Evolutionary conservation across 2,888 invertebrate genomes (phyloP), one percentile per base, ranked within the genome.

Genomic region (Charanyca ferruginea): DNA sequence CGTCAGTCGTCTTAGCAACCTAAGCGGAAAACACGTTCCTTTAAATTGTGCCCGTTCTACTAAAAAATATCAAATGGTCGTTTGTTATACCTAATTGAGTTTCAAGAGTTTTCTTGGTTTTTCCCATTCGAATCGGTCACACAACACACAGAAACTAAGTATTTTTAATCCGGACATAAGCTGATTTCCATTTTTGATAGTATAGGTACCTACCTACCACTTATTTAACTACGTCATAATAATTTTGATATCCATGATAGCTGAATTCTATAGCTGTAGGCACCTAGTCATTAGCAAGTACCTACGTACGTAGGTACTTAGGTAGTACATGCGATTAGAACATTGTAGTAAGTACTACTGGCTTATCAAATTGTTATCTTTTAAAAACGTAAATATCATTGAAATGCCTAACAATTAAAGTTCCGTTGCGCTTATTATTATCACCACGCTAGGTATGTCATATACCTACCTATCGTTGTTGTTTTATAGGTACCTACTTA

Each of bases 131-230:
- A 5, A 28, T 42, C 35, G 9, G 16, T 44, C 22, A 63, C 25
- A 22, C 25, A 42, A n/a, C 23, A 35, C 35, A 22, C 16, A 28
- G 42, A 13, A 63, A 72, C 35, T 18, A n/a, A 7, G 9, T 35
- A 5, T 42, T 71, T 41, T 35, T 62, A 63, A 63, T 66, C 22
- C 32, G 32, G 7, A 41, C 22, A 18, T 32, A 28, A 35, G 13
- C 5, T 32, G 23, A 61, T 62, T 49, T 66, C 48, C 41, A 42
- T 35, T n/a, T 48, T n/a, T 48, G 66, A 62, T 66, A 47, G 11
- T 16, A 55, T 7, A 3, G 6, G 8, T 55, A 60, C 23, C 13
- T 28, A 48, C 11, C 1, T 41, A 20, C 0, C 11, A 9, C n/a
- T n/a, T n/a, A n/a, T n/a, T n/a, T n/a, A n/a, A n/a, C n/a, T n/a